Evolutionary conservation across 2,888 invertebrate genomes (phyloP).

Genomic region (Lingula anatina): DNA sequence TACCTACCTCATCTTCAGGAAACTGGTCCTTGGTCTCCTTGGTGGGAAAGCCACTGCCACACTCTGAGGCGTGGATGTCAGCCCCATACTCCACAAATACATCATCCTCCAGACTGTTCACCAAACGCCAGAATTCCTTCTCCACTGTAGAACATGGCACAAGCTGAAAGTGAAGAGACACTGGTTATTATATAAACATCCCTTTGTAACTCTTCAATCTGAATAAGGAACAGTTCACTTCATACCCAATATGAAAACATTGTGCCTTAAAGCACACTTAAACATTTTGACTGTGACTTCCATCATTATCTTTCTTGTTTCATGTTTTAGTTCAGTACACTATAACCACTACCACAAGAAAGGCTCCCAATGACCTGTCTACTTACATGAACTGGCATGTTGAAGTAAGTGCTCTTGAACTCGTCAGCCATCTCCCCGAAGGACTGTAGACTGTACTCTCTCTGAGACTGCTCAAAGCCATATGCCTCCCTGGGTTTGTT

Average conservation of each 20-base stretch:
- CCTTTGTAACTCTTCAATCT: too few relatives aligned
- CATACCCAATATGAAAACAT: too few relatives aligned
- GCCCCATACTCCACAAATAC: conserved; percentile 98
- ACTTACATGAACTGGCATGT: conserved; percentile 86
- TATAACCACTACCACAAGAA: too few relatives aligned
- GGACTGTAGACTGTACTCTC: conserved; percentile 89
- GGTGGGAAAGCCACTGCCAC: conserved; percentile 95
- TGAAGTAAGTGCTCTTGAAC: conserved; percentile 96
- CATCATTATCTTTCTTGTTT: too few relatives aligned
- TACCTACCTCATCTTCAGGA: conserved; percentile 64
- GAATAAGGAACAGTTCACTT: too few relatives aligned
- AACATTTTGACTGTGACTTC: too few relatives aligned
- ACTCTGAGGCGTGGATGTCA: conserved; percentile 95
- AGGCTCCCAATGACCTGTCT: too few relatives aligned
- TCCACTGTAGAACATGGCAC: conserved; percentile 66
- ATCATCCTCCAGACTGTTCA: conserved; percentile 92
- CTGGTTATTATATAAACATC: too few relatives aligned
- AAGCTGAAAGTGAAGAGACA: conserved; percentile 29
- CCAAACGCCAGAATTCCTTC: conserved; percentile 96
- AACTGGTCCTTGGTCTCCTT: conserved; percentile 75
- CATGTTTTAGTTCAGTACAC: too few relatives aligned
- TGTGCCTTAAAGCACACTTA: too few relatives aligned
- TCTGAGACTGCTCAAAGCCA: conserved; percentile 93
- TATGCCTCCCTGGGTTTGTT: conserved; percentile 87
- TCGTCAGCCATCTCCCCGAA: conserved; percentile 99